These are phyloP conservation scores for Myodes glareolus DNA, from an alignment of 2,113 vertebrate genomes.

Conservation along the genomic window DNA sequence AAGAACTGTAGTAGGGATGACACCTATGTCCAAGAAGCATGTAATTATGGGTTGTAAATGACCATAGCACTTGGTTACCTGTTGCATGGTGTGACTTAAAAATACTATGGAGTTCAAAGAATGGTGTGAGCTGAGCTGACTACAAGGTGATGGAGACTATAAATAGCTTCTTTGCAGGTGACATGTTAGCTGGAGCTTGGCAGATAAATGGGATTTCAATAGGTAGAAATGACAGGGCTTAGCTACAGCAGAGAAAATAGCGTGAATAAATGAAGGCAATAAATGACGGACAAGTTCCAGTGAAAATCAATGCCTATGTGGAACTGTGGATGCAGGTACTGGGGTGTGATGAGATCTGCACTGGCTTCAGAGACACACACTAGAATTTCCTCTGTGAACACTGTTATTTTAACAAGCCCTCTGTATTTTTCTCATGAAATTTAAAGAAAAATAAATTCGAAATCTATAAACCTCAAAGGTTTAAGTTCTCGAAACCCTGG, in stretches of 20 bases:
- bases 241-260: slow-evolving; percentile 61
- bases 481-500: neutral
- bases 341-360: slow-evolving; percentile 45
- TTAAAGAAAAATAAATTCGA: slow-evolving; percentile 20
- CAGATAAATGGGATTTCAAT: slow-evolving; percentile 71
- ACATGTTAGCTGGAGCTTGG: slow-evolving; percentile 71
- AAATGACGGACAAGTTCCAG: slow-evolving; percentile 49
- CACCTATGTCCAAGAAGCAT: neutral
- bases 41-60: slow-evolving; percentile 5
- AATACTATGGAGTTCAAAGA: slow-evolving; percentile 23
- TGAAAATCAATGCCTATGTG: slow-evolving; percentile 69
- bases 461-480: neutral
- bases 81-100: slow-evolving; percentile 25
- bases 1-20: neutral
- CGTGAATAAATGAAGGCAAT: slow-evolving; percentile 69
- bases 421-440: slow-evolving; percentile 49
- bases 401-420: slow-evolving; percentile 39
- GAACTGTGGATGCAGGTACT: slow-evolving; percentile 50
- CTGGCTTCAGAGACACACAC: slow-evolving; percentile 43
- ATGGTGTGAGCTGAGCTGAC: neutral
- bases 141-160: neutral
- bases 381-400: slow-evolving; percentile 29
- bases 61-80: neutral
- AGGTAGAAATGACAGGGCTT: slow-evolving; percentile 72
- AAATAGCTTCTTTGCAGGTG: slow-evolving; percentile 60